Conservation (phyloP, 2,797 vertebrate species). For the Sandelia bainsii region DNA sequence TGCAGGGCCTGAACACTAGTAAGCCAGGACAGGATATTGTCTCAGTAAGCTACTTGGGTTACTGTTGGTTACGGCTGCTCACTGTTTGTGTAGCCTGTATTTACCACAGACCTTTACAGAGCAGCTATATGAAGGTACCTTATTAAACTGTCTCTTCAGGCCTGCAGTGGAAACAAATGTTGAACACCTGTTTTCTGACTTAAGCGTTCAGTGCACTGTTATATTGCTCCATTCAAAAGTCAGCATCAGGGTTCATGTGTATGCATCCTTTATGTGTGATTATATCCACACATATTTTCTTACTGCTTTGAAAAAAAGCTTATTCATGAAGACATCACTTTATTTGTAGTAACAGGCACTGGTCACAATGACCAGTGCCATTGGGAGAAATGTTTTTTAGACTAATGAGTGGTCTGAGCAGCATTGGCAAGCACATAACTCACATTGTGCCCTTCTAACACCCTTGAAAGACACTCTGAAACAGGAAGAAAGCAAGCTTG, state of each 20-base stretch:
- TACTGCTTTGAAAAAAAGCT: not conserved
- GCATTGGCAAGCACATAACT: conserved; percentile 60
- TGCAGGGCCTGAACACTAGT: conserved; percentile 49
- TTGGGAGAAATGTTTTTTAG: conserved; percentile 55
- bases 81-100: conserved; percentile 59
- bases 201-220: not conserved
- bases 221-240: not conserved
- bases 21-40: conserved; percentile 80
- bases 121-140: conserved; percentile 27
- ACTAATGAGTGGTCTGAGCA: conserved; percentile 67
- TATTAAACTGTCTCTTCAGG: conserved; percentile 39
- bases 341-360: conserved; percentile 5
- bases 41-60: conserved; percentile 75
- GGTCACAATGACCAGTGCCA: too few relatives aligned
- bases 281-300: too few relatives aligned
- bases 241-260: not conserved
- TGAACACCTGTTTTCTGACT: conserved; percentile 6
- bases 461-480: conserved; percentile 66
- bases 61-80: conserved; percentile 61
- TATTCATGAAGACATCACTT: not conserved
- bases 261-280: too few relatives aligned
- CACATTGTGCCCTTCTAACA: conserved; percentile 70
- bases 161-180: conserved; percentile 11
- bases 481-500: conserved; percentile 55
- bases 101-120: conserved; percentile 26